phyloP scores from a whole-genome alignment of 2,797 vertebrate genomes.

The Esox lucius region DNA sequence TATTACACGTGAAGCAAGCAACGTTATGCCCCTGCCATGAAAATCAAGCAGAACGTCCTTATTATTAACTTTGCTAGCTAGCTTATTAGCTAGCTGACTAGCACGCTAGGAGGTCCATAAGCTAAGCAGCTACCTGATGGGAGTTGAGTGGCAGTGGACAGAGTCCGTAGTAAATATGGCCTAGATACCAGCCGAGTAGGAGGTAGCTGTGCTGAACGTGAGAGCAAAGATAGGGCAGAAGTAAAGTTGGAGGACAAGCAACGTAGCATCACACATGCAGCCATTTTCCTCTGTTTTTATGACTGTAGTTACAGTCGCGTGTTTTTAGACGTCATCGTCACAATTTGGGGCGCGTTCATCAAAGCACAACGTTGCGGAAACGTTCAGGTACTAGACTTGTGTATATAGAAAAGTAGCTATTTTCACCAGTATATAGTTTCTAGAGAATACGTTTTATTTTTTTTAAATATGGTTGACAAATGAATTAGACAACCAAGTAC shows the following conservation, averaged over 20 bases:
- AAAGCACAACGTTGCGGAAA: background rate
- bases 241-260: constrained; percentile 66
- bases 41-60: background rate
- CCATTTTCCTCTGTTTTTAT: constrained; percentile 72
- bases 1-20: background rate
- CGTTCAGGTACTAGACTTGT: background rate
- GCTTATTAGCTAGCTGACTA: constrained; percentile 21
- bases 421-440: background rate
- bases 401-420: background rate
- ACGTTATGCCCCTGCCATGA: no score
- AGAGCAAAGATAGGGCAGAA: constrained; percentile 54
- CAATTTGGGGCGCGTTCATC: background rate
- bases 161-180: constrained; percentile 49
- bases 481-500: background rate
- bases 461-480: background rate
- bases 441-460: background rate
- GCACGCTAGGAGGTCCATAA: background rate
- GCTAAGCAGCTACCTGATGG: constrained; percentile 61
- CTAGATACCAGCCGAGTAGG: constrained; percentile 39
- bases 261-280: constrained; percentile 64
- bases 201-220: constrained; percentile 34
- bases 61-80: constrained; percentile 1
- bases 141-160: constrained; percentile 60
- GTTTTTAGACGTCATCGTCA: constrained; percentile 1
- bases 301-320: constrained; percentile 14